Evolutionary conservation across 2,113 vertebrate species (phyloP), one percentile per base, ranked within the genome.

Genomic region (Butorides virescens): DNA sequence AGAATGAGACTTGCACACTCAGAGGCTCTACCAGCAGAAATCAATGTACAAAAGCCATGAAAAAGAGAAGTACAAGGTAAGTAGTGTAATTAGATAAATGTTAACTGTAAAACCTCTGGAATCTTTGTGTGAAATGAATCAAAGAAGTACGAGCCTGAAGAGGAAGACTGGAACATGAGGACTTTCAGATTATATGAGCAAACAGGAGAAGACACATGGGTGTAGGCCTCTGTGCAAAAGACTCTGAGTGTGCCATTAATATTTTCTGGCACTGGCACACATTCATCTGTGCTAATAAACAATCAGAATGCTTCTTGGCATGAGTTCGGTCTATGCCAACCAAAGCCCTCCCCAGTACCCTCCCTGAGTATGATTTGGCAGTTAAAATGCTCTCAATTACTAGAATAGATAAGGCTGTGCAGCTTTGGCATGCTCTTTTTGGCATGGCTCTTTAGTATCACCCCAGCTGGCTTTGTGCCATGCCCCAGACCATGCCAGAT

Each of bases 131-230:
- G 71, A 63, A 56, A 58, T 18, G 10, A 84, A 77, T 11, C 8
- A 61, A 79, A 79, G 50, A 70, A 68, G n/a, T 66, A 52, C 13
- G 13, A 82, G 22, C 27, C 30, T 88, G 29, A 20, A 81, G 46
- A 59, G 27, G 18, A 90, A 61, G 15, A 53, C 30, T 87, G 34
- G 23, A 80, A 22, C 16, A 13, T 34, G 13, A 61, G 23, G 21
- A 10, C 5, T 62, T 42, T 46, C 30, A 53, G 9, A 80, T 80
- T 62, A 20, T 15, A 66, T 34, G 27, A 94, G 34, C 20, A 18
- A 76, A 70, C 0, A 0, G 30, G 39, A 72, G 22, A 70, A 66
- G 20, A 30, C 0, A 1, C 17, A 17, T 93, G 11, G 13, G 2
- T 58, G 27, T 62, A 53, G 30, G 15, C 13, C 32, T 47, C 46